These are phyloP conservation scores for Kryptopterus vitreolus DNA, from an alignment of 2,797 vertebrate species.

Conservation along the genomic window DNA sequence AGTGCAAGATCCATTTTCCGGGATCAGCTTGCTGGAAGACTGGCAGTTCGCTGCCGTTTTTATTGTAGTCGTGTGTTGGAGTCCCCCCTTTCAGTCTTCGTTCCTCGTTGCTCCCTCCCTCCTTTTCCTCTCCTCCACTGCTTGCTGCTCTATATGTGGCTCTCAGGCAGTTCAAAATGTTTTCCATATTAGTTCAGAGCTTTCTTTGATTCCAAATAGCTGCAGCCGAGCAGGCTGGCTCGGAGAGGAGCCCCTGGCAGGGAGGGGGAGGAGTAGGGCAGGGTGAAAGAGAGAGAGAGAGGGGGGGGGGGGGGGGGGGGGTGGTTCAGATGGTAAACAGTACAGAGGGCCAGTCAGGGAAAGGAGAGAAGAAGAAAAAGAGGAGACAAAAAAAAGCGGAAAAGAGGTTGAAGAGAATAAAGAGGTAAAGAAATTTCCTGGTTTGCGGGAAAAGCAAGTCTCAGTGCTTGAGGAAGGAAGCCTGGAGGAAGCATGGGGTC, in stretches of 20 bases:
- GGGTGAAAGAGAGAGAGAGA: too few species aligned
- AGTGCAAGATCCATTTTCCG: constrained; percentile 20
- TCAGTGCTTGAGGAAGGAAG: constrained; percentile 6
- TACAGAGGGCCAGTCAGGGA: constrained; percentile 39
- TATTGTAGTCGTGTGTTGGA: constrained; percentile 77
- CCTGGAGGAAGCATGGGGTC: constrained; percentile 45
- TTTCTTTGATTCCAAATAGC: constrained; percentile 80
- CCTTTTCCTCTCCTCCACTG: constrained; percentile 54
- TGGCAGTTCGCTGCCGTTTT: constrained; percentile 20
- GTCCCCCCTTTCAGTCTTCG: constrained; percentile 78
- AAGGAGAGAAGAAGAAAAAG: constrained; percentile 56
- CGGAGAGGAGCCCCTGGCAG: constrained; percentile 63
- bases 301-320: constrained; percentile 50
- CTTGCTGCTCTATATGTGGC: constrained; percentile 84
- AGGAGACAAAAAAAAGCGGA: constrained; percentile 46
- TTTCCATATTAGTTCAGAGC: constrained; percentile 98
- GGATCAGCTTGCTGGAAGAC: constrained; percentile 18
- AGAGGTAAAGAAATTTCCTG: constrained; percentile 45
- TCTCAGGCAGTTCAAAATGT: constrained; percentile 82
- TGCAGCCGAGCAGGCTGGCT: constrained; percentile 67
- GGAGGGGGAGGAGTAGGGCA: constrained; percentile 60
- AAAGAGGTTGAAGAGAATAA: constrained; percentile 48
- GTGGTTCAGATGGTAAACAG: constrained; percentile 19
- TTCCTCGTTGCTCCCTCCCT: constrained; percentile 51
- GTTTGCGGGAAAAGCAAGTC: constrained; percentile 31